Evolutionary conservation across 1,140 invertebrate species (phyloP), one percentile per base, ranked within the genome.

Genomic region (Pseudomyrmex concolor): DNA sequence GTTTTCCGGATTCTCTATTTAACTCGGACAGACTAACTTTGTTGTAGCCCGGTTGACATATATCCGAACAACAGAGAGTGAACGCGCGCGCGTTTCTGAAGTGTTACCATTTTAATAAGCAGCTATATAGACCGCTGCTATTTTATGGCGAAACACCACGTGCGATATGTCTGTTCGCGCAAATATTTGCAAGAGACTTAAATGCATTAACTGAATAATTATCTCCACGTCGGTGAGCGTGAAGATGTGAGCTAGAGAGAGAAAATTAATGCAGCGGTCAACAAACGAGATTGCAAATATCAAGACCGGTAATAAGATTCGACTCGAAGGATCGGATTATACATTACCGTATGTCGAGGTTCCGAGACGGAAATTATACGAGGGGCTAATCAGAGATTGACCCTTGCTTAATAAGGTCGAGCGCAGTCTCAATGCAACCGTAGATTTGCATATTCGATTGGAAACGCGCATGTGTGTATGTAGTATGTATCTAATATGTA

Each of bases 361-460:
- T 5, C 7, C 19, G 48, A 34, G 10, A 25, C 76, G 66, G 76
- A 70, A 78, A 78, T 72, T 81, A 19, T 59, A 81, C 59, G 66
- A 55, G 15, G 66, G 62, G 48, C 60, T 86, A 82, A 74, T 82
- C 70, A 73, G 48, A 73, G 22, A 45, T 34, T 45, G 59, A 60
- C 64, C 50, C 43, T 48, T 25, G 55, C 54, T 68, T 62, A 54
- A 34, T 74, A 74, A 74, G 59, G 13, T 51, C 55, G 77, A 22
- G 78, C 48, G 22, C 59, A 60, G 78, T 62, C 71, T 50, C 50
- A 62, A 43, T 34, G 68, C 15, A 7, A 19, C 34, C 22, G 64
- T 74, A 25, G 70, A 82, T 82, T 73, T 82, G 70, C 70, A 82
- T 82, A 34, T 81, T 43, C 70, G 70, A 82, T 82, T 74, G 66